phyloP scores from a whole-genome alignment of 2,797 vertebrate species.

The Bufotes viridis region DNA sequence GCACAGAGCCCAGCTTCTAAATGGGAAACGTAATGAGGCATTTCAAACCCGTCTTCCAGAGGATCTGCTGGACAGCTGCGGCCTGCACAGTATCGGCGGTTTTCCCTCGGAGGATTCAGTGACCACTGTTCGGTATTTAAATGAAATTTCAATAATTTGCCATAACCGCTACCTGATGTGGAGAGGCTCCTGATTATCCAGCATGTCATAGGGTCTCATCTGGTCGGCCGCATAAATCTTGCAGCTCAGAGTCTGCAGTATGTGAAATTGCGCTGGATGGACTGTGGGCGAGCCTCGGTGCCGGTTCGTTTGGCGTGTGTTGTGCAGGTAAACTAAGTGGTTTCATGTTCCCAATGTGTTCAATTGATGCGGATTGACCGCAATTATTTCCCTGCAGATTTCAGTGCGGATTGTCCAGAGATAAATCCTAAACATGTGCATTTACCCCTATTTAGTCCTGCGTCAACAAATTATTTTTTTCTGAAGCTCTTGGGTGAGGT shows the following conservation, averaged over 20 bases:
- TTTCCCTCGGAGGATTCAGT: slow-evolving; percentile 66
- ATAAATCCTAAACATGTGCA: no score
- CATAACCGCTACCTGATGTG: slow-evolving; percentile 33
- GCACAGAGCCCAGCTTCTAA: slow-evolving; percentile 77
- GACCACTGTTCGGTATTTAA: slow-evolving; percentile 64
- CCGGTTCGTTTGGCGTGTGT: background rate
- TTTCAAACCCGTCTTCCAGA: slow-evolving; percentile 64
- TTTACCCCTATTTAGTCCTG: no score
- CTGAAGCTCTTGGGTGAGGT: no score
- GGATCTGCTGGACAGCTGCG: slow-evolving; percentile 82
- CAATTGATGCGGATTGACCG: background rate
- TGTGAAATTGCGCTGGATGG: background rate
- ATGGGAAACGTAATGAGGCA: slow-evolving; percentile 76
- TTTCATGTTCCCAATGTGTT: background rate
- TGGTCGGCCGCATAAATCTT: slow-evolving; percentile 30
- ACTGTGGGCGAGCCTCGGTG: background rate
- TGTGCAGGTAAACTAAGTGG: background rate
- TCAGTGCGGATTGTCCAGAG: no score
- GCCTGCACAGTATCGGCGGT: slow-evolving; percentile 71
- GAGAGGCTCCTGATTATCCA: slow-evolving; percentile 15
- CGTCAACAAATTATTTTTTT: no score
- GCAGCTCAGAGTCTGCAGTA: background rate
- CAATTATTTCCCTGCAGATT: no score
- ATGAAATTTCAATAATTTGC: slow-evolving; percentile 56
- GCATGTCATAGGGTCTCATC: slow-evolving; percentile 28